phyloP scores from a whole-genome alignment of 2,113 vertebrate species.

The Cinclus cinclus region DNA sequence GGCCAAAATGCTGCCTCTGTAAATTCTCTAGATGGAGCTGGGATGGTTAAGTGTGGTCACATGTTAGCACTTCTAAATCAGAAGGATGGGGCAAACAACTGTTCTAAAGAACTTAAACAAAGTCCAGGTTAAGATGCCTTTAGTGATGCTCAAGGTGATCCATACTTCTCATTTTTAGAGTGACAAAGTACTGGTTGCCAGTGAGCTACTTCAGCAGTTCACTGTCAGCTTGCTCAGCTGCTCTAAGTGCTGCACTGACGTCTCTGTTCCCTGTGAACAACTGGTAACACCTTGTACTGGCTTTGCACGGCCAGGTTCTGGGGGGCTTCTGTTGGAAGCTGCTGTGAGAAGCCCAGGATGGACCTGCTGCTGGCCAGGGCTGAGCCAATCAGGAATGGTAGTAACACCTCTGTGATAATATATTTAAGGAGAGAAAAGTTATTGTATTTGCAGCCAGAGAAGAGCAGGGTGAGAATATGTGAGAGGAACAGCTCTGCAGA shows the following conservation, averaged over 20 bases:
- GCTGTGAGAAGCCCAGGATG: background rate
- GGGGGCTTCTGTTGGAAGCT: background rate
- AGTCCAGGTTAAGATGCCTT: background rate
- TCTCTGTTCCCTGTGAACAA: background rate
- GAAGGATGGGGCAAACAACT: background rate
- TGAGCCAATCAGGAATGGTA: background rate
- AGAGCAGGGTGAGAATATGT: background rate
- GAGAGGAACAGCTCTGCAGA: background rate
- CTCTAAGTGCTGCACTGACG: rapidly evolving
- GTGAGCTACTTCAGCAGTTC: background rate
- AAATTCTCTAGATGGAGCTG: background rate
- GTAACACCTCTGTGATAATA: background rate
- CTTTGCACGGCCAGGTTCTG: background rate
- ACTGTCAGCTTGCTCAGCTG: background rate
- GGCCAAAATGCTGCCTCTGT: background rate
- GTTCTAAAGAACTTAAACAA: background rate
- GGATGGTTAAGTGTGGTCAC: background rate
- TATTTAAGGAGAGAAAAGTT: background rate
- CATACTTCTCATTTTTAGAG: background rate
- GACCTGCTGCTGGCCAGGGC: background rate
- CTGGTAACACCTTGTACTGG: background rate
- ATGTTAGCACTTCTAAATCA: background rate
- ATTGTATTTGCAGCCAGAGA: background rate
- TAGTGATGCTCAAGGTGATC: background rate
- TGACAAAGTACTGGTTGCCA: background rate